Conservation (phyloP, 2,888 invertebrate genomes). For the Horisme vitalbata region DNA sequence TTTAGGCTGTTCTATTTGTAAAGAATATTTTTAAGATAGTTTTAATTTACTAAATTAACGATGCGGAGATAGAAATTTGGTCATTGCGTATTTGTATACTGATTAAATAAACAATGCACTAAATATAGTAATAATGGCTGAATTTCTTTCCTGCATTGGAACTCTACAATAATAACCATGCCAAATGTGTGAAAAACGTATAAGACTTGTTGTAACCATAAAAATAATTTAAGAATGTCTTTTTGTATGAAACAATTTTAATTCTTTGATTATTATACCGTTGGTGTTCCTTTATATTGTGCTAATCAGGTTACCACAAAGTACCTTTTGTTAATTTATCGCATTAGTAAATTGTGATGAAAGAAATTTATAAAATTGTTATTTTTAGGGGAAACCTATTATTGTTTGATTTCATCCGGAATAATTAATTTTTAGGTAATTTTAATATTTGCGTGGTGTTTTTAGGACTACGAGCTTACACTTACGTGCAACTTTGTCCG, state of each 20-base stretch:
- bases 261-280: neutral
- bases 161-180: conserved; percentile 20
- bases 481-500: no score
- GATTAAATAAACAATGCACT: no score
- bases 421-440: no score
- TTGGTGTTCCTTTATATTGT: conserved; percentile 11
- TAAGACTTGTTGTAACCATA: conserved; percentile 22
- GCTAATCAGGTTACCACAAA: conserved; percentile 16
- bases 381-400: neutral
- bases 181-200: conserved; percentile 23
- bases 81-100: no score
- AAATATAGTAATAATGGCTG: no score
- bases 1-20: conserved; percentile 28
- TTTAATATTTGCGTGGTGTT: no score
- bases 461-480: no score
- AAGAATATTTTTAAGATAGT: conserved; percentile 36
- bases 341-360: conserved; percentile 4
- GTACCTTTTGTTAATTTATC: conserved; percentile 11
- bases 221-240: conserved; percentile 19
- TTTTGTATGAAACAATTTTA: conserved; percentile 9
- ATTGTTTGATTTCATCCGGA: conserved; percentile 1
- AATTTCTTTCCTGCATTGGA: no score
- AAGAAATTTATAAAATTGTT: conserved; percentile 4
- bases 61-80: no score
- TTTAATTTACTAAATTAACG: conserved; percentile 11